A percentile compares a stretch with the other conserved stretches of the same genome.
Evolutionary conservation across 2,797 vertebrate species (phyloP).

Genomic region (Alosa sapidissima): DNA sequence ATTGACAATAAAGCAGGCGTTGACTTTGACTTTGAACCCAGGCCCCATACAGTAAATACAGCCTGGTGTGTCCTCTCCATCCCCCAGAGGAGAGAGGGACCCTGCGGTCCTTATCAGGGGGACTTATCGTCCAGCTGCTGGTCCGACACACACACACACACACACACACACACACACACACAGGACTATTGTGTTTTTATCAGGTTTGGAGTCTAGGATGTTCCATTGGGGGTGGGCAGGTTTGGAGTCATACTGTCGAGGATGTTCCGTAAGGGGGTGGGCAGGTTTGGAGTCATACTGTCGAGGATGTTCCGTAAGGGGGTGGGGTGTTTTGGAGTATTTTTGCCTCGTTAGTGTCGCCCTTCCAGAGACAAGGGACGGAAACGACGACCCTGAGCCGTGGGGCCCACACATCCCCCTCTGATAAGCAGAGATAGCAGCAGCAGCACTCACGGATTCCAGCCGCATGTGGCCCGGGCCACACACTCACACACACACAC

Average conservation of each 20-base stretch:
- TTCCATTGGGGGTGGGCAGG: neutral
- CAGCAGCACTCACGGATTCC: too few species aligned
- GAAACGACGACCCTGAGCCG: neutral
- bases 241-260: neutral
- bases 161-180: slow-evolving; percentile 27
- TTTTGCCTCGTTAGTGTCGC: neutral
- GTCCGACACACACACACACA: slow-evolving; percentile 26
- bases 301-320: neutral
- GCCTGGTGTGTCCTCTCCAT: neutral
- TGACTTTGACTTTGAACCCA: too few species aligned
- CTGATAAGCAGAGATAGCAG: too few species aligned
- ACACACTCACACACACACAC: too few species aligned
- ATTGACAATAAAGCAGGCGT: too few species aligned
- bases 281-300: too few species aligned
- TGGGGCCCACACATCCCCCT: neutral
- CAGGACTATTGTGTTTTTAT: neutral
- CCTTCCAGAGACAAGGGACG: neutral
- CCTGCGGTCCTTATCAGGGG: neutral
- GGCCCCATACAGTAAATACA: too few species aligned
- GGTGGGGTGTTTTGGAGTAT: neutral
- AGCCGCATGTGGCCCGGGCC: too few species aligned
- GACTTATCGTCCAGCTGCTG: too few species aligned
- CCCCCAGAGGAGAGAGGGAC: neutral
- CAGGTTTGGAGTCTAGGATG: neutral
- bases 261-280: neutral